Percentiles rank a stretch among this genome's conserved stretches.
phyloP scores from a whole-genome alignment of 2,113 vertebrate species.

The Melanerpes formicivorus region DNA sequence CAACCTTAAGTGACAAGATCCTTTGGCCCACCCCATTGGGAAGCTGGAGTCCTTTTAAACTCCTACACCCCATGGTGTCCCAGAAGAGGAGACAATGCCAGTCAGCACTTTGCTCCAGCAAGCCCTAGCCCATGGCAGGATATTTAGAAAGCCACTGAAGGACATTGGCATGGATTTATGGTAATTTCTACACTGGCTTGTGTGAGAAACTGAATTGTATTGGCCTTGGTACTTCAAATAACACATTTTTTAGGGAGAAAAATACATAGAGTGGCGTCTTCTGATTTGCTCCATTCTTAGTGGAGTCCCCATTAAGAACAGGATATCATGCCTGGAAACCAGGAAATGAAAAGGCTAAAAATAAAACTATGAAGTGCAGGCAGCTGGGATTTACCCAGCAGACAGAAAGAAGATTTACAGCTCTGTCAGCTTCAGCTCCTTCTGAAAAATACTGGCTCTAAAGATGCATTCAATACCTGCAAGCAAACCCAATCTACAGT shows the following conservation, averaged over 20 bases:
- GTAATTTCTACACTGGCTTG: background rate
- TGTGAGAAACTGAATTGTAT: background rate
- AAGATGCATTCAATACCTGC: background rate
- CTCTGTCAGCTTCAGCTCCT: background rate
- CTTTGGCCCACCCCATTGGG: background rate
- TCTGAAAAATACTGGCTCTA: background rate
- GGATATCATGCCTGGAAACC: background rate
- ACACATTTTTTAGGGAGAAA: background rate
- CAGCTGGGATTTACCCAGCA: background rate
- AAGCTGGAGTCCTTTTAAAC: background rate
- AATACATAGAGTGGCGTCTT: background rate
- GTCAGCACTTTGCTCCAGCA: background rate
- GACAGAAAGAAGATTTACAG: background rate
- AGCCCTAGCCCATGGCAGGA: background rate
- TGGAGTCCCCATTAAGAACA: background rate
- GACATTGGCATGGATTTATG: background rate
- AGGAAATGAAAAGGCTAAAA: background rate
- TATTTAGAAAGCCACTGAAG: background rate
- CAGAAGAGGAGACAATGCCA: background rate
- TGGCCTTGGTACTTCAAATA: background rate
- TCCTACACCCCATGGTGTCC: accelerated
- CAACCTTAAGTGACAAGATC: background rate
- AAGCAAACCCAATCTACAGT: background rate
- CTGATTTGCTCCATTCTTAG: background rate
- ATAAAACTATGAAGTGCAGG: background rate